Base-by-base conservation (phyloP, 2,113 vertebrate species). In the Eudyptes chrysolophus region DNA sequence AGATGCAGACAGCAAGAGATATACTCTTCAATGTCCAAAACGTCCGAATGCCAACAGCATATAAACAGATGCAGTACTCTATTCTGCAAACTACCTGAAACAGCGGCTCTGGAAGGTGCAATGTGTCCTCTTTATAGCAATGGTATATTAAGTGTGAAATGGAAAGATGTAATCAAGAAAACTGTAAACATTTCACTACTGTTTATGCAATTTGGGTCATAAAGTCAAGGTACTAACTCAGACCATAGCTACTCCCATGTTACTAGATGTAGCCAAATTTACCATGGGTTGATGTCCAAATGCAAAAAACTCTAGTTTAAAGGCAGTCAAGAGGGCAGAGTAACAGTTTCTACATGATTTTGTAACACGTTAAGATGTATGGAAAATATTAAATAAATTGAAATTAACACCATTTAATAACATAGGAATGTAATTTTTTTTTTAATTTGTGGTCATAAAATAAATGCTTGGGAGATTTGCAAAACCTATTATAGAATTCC, bases 71-170 rank as follows among this genome's bases (percentile, higher is more conserved):
- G 38, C 30, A 83, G 14, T 20, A 14, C 9, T 79, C 52, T 72
- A 13, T 60, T 93, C 24, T 48, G 38, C 26, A 94, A 71, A 91
- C 8, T 38, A 10, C 24, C 71, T 46, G 60, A 54, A 89, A 94
- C 68, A 94, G 21, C 1, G 1, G 16, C 34, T 94, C 55, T 89
- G 68, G 42, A 75, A 92, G 26, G 13, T 91, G 40, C 40, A 84
- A 27, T 17, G 24, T 60, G 24, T 91, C 14, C 9, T 42, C 18
- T 87, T 89, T 71, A 71, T 42, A 64, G 14, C 44, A 71, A 44
- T 42, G 61, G n/a, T 82, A 57, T 87, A 89, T 82, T 95, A 87
- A 66, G 32, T 87, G 52, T 87, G 77, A 96, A 94, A 94, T 55
- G 19, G 42, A 91, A 93, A 84, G 60, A 72, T 46, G 27, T 65